Percentiles rank a stretch among this genome's conserved stretches.
Conservation (phyloP, 92 coral and sea anemone genomes). For the Diadumene lineata region DNA sequence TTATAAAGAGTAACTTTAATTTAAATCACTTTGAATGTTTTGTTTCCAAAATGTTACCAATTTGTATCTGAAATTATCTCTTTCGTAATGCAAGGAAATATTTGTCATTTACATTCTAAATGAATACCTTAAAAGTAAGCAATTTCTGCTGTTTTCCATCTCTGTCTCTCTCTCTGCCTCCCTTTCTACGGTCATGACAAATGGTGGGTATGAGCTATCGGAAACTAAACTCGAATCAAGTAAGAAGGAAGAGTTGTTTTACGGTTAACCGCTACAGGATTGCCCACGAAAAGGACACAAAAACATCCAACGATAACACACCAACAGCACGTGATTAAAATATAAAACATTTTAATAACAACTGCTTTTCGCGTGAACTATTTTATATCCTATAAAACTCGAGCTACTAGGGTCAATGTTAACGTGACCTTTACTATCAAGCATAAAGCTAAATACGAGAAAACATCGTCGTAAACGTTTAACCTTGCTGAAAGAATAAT, state of each 20-base stretch:
- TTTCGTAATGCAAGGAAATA: neutral
- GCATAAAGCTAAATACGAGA: constrained; percentile 16
- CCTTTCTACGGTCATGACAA: neutral
- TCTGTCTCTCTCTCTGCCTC: too few species aligned
- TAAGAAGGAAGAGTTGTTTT: neutral
- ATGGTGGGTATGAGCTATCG: neutral
- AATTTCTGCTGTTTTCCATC: neutral
- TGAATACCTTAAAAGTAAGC: neutral
- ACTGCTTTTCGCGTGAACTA: constrained; percentile 23
- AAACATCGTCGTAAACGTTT: constrained; percentile 29
- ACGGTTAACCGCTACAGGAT: constrained; percentile 12
- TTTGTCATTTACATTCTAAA: neutral
- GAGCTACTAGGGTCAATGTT: constrained; percentile 25
- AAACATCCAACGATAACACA: constrained; percentile 8
- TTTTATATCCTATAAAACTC: neutral
- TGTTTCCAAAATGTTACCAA: neutral
- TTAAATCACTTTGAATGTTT: neutral
- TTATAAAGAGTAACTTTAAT: neutral
- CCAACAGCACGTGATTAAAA: constrained; percentile 7
- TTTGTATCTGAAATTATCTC: neutral
- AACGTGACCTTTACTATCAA: constrained; percentile 20
- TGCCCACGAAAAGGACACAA: constrained; percentile 10
- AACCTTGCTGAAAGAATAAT: constrained; percentile 16
- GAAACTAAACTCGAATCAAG: neutral
- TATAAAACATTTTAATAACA: neutral